Base-by-base conservation (phyloP, 2,797 vertebrate species). In the Acropternis orthonyx region DNA sequence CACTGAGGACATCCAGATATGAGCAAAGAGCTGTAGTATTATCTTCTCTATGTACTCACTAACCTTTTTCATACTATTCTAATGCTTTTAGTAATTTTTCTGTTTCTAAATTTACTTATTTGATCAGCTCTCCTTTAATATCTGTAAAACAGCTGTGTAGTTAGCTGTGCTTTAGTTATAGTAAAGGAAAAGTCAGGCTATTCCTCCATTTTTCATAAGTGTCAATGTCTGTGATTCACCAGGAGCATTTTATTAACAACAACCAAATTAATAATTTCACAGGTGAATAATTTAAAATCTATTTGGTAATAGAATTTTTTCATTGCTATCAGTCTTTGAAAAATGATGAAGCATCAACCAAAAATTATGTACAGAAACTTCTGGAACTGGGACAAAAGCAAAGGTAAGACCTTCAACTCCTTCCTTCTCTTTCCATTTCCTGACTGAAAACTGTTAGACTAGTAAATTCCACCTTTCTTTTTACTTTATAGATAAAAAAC, bases 351-450 rank as follows among this genome's bases (percentile, higher is more conserved):
- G 98, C 98, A 8, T 98, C 99, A 62, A 97, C 99, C 85, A 99
- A 99, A 98, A 98, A 94, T 84, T 99, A 99, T 89, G 98, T 99
- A 63, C 98, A 99, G 97, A 98, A 98, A 93, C 99, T 99, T 94
- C 97, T 99, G 98, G 99, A 99, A 97, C 97, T 99, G 97, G 98
- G 99, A 97, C 98, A 99, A 97, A 99, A 99, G 94, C 99, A 99
- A 97, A 99, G 99, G 99, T 99, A 98, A 98, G 96, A 46, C 6
- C 23, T 36, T 15, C 3, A 6, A 39, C 14, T 69, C 32, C 20
- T 44, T 18, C 10, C 14, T 59, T 65, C 24, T 55, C 15, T 36
- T 78, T 59, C 19, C 0, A 1, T 93, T 86, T 51, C 59, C 30
- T 39, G 51, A 16, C 37, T 52, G 28, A 54, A 91, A 81, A 16